Percentiles rank a stretch among this genome's conserved stretches.
Conservation (phyloP, 1,140 invertebrate genomes). For the Hirudo medicinalis region DNA sequence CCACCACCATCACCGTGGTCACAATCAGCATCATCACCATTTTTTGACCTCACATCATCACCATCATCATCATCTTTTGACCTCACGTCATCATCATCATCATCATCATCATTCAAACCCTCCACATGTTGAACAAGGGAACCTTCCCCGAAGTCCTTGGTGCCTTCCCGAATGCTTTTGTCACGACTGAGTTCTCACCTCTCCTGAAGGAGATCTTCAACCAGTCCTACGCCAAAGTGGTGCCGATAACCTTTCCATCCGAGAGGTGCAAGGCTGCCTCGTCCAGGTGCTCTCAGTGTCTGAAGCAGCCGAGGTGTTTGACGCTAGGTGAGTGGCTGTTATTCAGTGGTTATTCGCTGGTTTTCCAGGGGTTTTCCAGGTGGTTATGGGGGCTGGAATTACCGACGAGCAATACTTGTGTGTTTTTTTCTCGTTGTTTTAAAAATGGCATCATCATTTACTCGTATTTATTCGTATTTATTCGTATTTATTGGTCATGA, state of each 20-base stretch:
- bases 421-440: too few species aligned
- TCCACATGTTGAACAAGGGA: constrained; percentile 21
- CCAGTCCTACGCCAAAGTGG: constrained; percentile 24
- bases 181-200: constrained; percentile 28
- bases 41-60: constrained; percentile 8
- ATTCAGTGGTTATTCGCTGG: too few species aligned
- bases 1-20: neutral
- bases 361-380: too few species aligned
- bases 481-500: too few species aligned
- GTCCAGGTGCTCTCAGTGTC: constrained; percentile 28
- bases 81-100: constrained; percentile 11
- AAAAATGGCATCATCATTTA: too few species aligned
- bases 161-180: constrained; percentile 28
- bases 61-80: constrained; percentile 10
- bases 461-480: too few species aligned
- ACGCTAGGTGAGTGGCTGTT: constrained; percentile 12
- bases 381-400: too few species aligned
- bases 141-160: constrained; percentile 25
- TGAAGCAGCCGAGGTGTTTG: constrained; percentile 19
- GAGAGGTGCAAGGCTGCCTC: constrained; percentile 25
- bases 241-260: constrained; percentile 29
- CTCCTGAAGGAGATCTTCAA: constrained; percentile 29
- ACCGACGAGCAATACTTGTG: too few species aligned
- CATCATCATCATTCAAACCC: constrained; percentile 15
- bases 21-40: neutral